Base-by-base conservation (phyloP, 2,888 invertebrate genomes). In the Acleris holmiana region DNA sequence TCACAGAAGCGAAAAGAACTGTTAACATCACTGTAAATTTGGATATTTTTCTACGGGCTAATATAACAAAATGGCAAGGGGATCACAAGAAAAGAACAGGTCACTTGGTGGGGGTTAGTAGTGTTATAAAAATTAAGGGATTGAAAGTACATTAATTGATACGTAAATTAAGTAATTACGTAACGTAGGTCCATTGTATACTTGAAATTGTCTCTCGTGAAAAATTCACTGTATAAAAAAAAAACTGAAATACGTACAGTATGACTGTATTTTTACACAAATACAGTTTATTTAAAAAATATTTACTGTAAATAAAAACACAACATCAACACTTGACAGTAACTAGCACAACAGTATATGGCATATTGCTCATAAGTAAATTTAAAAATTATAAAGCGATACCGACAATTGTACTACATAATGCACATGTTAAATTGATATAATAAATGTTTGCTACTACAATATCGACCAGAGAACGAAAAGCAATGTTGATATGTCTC, bases 371-470 rank as follows among this genome's bases (percentile, higher is more conserved):
- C 19, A 60, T 6, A 44, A 18, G 25, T 51, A 51, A 41, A 10
- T 15, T 44, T 5, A 54, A 3, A 54, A 56, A 66, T 47, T 51
- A 53, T 47, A 10, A 68, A 69, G 69, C 68, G 23, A 66, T 53
- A 64, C 54, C 41, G 68, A 59, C 54, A 65, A 69, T 70, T 64
- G 68, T 66, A 70, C 68, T 71, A 69, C 56, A 58, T 18, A 66
- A 66, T 61, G 63, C 62, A 67, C 54, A 68, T 48, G 21, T 29
- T 60, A 53, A 40, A 48, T 47, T 68, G 46, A 67, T 59, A 62
- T n/a, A 15, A n/a, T 44, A 44, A 59, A 60, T 65, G 63, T 51
- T 58, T 49, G 55, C 54, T 60, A 65, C 44, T 21, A 50, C 59
- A 46, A 60, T 54, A 47, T 29, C 54, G 21, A 62, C 18, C 55